A percentile compares a stretch with the other conserved stretches of the same genome.
Evolutionary conservation across 1,140 invertebrate species (phyloP).

Genomic region (Luehdorfia chinensis): DNA sequence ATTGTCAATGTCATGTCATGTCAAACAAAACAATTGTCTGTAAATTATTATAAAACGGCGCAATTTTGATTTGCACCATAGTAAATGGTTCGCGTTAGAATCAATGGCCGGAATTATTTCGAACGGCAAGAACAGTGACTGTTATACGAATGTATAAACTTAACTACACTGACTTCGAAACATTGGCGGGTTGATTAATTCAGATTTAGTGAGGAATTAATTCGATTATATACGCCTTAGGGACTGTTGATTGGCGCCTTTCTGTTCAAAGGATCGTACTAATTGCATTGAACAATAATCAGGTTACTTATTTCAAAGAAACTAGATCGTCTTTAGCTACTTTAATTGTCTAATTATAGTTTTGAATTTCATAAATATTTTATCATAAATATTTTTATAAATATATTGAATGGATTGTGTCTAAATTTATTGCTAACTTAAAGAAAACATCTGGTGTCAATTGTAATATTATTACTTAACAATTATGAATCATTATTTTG

Average conservation of each 20-base stretch:
- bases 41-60: too few species aligned
- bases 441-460: too few species aligned
- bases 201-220: slow-evolving; percentile 24
- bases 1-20: too few species aligned
- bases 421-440: too few species aligned
- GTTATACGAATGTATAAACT: slow-evolving; percentile 1
- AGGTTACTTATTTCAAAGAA: slow-evolving; percentile 12
- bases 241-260: slow-evolving; percentile 20
- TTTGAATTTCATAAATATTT: too few species aligned
- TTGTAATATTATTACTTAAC: too few species aligned
- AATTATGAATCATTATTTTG: too few species aligned
- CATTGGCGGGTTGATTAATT: slow-evolving; percentile 24
- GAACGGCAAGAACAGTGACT: slow-evolving; percentile 5
- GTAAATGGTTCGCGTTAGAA: slow-evolving; percentile 7
- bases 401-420: too few species aligned
- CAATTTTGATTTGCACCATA: too few species aligned
- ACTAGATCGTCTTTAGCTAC: slow-evolving; percentile 3
- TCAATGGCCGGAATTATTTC: slow-evolving; percentile 4
- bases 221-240: slow-evolving; percentile 21
- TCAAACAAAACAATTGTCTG: too few species aligned
- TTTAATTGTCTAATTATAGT: slow-evolving; percentile 3
- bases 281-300: slow-evolving; percentile 18
- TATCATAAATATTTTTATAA: too few species aligned
- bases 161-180: slow-evolving; percentile 16
- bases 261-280: slow-evolving; percentile 16